Conservation (phyloP, 35 echinoderm and acorn worm genomes). For the Ophioderma brevispina region DNA sequence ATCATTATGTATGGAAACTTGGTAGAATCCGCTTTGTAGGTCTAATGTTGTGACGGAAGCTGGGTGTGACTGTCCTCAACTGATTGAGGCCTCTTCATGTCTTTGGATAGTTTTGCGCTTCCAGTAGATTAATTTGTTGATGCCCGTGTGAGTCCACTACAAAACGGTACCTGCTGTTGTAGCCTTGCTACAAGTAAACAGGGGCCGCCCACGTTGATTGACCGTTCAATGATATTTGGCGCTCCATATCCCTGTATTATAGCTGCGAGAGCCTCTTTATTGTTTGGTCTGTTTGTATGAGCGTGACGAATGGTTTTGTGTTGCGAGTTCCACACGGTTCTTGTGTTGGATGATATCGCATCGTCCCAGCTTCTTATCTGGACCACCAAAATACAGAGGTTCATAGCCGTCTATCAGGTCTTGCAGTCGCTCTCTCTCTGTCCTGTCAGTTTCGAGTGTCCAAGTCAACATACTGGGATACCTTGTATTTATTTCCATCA, state of each 20-base stretch:
- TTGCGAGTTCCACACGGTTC: neutral
- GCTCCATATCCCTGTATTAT: neutral
- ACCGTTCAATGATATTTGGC: neutral
- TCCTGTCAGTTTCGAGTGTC: neutral
- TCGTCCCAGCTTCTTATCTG: neutral
- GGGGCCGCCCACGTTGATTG: neutral
- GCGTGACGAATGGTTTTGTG: neutral
- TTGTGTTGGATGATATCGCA: neutral
- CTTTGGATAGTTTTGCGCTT: neutral
- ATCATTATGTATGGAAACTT: neutral
- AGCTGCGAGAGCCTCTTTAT: neutral
- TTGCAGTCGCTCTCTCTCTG: neutral
- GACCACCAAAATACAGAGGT: neutral
- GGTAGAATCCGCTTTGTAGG: constrained; percentile 11
- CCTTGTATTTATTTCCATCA: neutral
- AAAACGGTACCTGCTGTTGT: constrained; percentile 4
- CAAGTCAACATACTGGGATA: neutral
- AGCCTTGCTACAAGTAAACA: neutral
- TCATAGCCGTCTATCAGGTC: neutral
- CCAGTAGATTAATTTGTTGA: constrained; percentile 24
- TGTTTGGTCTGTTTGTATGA: neutral
- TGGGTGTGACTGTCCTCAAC: neutral
- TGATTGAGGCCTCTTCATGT: neutral
- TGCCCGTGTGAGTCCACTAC: constrained; percentile 28
- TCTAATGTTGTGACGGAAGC: neutral